phyloP scores from a whole-genome alignment of 2,113 vertebrate genomes.

The Odocoileus hemionus region DNA sequence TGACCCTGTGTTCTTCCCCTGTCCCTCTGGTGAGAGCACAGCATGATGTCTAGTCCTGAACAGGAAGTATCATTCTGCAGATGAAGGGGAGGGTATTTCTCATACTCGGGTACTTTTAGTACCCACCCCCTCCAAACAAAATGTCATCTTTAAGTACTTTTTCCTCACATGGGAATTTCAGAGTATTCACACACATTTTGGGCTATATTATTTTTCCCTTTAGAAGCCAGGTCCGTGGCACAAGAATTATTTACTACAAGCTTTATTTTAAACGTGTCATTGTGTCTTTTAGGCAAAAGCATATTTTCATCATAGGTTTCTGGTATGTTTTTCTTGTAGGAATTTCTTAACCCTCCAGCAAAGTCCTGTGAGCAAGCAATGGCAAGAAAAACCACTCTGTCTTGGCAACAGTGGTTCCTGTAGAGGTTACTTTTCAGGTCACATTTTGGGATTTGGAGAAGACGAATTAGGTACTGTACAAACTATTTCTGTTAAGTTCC shows the following conservation, averaged over 20 bases:
- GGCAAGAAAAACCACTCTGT: constrained; percentile 96
- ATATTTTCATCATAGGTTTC: constrained; percentile 54
- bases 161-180: neutral
- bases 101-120: constrained; percentile 20
- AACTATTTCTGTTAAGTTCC: neutral
- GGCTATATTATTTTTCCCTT: neutral
- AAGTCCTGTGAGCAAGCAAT: constrained; percentile 86
- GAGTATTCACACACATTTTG: neutral
- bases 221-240: neutral
- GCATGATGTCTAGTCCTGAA: neutral
- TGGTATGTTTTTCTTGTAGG: constrained; percentile 82
- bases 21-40: neutral
- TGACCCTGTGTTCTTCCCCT: neutral
- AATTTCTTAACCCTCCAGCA: constrained; percentile 97
- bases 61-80: constrained; percentile 23
- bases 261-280: neutral
- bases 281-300: neutral
- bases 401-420: constrained; percentile 89
- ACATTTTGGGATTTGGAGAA: constrained; percentile 97
- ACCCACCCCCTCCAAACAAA: neutral
- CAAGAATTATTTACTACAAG: neutral
- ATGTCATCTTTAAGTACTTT: neutral
- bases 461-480: constrained; percentile 91
- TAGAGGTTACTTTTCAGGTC: constrained; percentile 89
- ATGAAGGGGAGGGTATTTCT: constrained; percentile 35